Evolutionary conservation across 2,113 vertebrate genomes (phyloP).

Genomic region (Crotalus helleri): DNA sequence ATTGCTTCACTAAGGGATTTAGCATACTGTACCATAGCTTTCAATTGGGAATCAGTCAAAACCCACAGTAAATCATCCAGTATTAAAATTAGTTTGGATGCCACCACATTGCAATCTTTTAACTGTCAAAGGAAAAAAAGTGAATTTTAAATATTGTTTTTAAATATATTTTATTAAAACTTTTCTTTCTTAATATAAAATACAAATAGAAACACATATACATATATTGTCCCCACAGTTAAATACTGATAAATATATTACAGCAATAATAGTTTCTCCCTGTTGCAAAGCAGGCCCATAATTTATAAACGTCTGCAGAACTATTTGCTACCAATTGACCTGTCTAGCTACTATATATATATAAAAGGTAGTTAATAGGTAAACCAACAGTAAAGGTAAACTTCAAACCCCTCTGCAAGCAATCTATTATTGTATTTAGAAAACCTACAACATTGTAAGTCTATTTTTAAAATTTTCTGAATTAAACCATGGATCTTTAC

Average conservation of each 20-base stretch:
- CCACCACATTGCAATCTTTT: constrained; percentile 96
- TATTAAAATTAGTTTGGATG: constrained; percentile 92
- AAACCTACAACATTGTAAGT: background rate
- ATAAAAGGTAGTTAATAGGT: background rate
- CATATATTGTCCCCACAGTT: background rate
- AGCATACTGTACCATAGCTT: constrained; percentile 98
- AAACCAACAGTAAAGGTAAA: background rate
- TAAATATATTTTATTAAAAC: background rate
- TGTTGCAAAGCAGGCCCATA: background rate
- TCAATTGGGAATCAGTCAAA: constrained; percentile 96
- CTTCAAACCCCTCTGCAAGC: background rate
- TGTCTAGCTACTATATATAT: background rate
- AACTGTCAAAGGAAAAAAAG: constrained; percentile 67
- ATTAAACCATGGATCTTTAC: no score
- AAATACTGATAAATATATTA: background rate
- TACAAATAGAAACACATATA: background rate
- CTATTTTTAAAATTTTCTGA: no score
- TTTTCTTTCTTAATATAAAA: background rate
- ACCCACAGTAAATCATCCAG: constrained; percentile 98
- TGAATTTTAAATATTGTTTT: constrained; percentile 2
- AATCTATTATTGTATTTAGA: background rate
- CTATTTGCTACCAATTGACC: background rate
- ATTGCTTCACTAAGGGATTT: constrained; percentile 98
- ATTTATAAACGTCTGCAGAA: background rate
- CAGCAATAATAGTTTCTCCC: background rate